These are phyloP conservation scores for Terrapene triunguis DNA, from an alignment of 2,113 vertebrate species.

Conservation along the genomic window DNA sequence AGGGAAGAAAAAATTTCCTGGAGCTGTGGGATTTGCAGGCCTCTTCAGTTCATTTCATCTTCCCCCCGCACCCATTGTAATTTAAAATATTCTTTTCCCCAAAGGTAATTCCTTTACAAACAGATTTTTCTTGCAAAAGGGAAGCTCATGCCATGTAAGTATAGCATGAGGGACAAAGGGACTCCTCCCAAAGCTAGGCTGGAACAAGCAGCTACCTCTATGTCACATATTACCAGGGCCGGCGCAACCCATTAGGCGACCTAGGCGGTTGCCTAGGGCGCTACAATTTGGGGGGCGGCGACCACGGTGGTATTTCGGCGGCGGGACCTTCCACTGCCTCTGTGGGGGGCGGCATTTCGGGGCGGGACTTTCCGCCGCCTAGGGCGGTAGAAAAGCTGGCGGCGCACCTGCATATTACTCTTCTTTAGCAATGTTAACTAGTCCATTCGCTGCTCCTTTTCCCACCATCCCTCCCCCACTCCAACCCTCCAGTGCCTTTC, in stretches of 20 bases:
- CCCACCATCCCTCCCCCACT: background rate
- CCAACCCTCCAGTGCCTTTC: background rate
- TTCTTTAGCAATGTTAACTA: background rate
- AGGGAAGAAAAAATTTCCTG: background rate
- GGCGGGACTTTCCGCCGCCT: no score
- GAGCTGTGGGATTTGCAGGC: constrained; percentile 7
- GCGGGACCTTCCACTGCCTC: no score
- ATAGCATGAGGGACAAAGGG: background rate
- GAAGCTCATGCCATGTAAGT: background rate
- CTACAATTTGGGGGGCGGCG: no score
- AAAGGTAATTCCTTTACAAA: background rate
- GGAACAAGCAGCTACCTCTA: background rate
- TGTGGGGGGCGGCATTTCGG: no score
- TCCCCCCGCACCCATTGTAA: background rate
- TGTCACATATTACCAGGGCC: no score
- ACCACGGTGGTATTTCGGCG: no score
- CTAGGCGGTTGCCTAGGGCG: no score
- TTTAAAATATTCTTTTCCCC: background rate
- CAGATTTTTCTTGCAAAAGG: background rate
- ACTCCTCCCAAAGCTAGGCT: background rate
- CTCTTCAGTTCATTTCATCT: constrained; percentile 7
- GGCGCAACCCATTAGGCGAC: no score
- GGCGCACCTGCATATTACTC: rapidly evolving
- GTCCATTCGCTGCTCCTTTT: background rate
- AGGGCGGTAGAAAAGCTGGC: no score